Percentiles rank a stretch among this genome's conserved stretches.
These are phyloP conservation scores for Pemphredon lugubris DNA, from an alignment of 2,888 invertebrate species.

Conservation along the genomic window DNA sequence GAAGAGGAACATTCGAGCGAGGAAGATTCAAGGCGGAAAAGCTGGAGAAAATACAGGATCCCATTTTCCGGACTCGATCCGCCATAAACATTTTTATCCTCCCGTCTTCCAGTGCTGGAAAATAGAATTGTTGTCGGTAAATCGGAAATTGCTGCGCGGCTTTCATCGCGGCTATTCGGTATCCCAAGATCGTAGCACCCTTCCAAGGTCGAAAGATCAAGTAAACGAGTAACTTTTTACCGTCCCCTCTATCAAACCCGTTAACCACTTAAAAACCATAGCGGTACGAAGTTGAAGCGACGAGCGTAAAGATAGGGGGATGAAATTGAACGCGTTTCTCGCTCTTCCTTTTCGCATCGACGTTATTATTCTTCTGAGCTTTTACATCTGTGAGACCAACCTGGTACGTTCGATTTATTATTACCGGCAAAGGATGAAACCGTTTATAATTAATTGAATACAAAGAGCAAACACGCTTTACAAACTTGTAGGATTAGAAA, in stretches of 20 bases:
- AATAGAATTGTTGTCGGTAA: slow-evolving; percentile 64
- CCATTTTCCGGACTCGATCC: slow-evolving; percentile 58
- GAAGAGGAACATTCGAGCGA: slow-evolving; percentile 7
- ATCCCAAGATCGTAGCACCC: neutral
- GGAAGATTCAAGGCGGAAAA: slow-evolving; percentile 14
- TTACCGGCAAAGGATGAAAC: too few relatives aligned
- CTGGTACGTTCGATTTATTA: too few relatives aligned
- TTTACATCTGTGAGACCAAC: too few relatives aligned
- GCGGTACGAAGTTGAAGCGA: too few relatives aligned
- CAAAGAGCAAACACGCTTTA: too few relatives aligned
- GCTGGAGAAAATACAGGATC: slow-evolving; percentile 35
- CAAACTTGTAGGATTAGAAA: too few relatives aligned
- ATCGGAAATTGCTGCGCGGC: slow-evolving; percentile 49
- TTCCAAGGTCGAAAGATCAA: slow-evolving; percentile 42
- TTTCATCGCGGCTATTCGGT: slow-evolving; percentile 1
- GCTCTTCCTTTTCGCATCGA: too few relatives aligned
- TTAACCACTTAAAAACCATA: too few relatives aligned
- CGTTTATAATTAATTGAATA: too few relatives aligned
- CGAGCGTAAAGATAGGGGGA: too few relatives aligned
- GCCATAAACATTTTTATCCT: slow-evolving; percentile 57
- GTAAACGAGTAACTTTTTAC: neutral
- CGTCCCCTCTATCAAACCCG: neutral
- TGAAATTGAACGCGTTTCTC: too few relatives aligned
- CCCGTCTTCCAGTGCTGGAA: slow-evolving; percentile 36
- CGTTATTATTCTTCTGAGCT: too few relatives aligned